These are phyloP conservation scores for Nasua narica DNA, from an alignment of 2,797 vertebrate genomes.

Conservation along the genomic window DNA sequence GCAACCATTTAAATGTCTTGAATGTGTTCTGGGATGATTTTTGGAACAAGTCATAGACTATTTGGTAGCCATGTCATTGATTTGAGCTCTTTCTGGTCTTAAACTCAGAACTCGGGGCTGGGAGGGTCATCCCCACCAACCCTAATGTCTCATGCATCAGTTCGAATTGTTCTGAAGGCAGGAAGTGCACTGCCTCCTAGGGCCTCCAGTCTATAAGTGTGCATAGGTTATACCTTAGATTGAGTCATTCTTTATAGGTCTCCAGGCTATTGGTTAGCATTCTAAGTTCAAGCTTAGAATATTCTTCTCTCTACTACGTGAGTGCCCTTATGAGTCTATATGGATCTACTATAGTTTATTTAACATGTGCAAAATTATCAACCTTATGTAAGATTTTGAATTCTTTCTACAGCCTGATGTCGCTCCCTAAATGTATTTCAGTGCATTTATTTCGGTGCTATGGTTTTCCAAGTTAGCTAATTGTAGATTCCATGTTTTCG, in stretches of 20 bases:
- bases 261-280: too few species aligned
- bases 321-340: not conserved
- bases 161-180: not conserved
- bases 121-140: not conserved
- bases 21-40: not conserved
- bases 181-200: too few species aligned
- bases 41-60: not conserved
- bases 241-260: not conserved
- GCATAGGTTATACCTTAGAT: not conserved
- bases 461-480: conserved; percentile 13
- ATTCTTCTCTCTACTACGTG: not conserved
- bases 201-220: too few species aligned
- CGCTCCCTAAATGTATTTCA: not conserved
- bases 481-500: not conserved
- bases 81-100: not conserved
- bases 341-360: not conserved
- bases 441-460: not conserved
- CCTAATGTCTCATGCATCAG: not conserved
- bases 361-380: not conserved
- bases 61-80: not conserved
- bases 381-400: not conserved
- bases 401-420: not conserved
- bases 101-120: not conserved
- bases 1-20: not conserved
- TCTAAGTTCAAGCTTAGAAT: not conserved